Evolutionary conservation across 2,113 vertebrate species (phyloP).

Genomic region (Toxostoma redivivum): DNA sequence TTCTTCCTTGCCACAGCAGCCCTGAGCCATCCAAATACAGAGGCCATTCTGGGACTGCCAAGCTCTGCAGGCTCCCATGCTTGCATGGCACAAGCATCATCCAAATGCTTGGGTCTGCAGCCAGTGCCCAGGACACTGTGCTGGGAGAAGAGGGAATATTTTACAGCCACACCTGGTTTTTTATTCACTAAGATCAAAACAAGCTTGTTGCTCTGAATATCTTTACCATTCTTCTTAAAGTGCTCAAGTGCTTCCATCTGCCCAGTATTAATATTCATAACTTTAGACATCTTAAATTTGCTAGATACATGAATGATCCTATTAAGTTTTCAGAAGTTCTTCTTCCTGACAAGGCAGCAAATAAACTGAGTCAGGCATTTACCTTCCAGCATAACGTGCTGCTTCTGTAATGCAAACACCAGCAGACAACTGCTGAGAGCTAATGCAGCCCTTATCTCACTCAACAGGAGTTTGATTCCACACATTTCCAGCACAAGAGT

Average conservation of each 20-base stretch:
- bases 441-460: conserved; percentile 40
- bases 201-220: background rate
- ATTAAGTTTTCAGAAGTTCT: conserved; percentile 32
- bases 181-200: background rate
- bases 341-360: conserved; percentile 37
- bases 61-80: background rate
- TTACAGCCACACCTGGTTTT: background rate
- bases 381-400: conserved; percentile 10
- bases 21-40: background rate
- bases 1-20: background rate
- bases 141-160: background rate
- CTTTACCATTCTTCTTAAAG: background rate
- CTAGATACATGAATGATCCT: background rate
- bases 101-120: background rate
- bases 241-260: background rate
- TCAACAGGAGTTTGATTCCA: conserved; percentile 37
- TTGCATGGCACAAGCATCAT: background rate
- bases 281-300: conserved; percentile 20
- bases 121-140: background rate
- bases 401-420: conserved; percentile 38
- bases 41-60: background rate
- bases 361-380: conserved; percentile 41
- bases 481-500: conserved; percentile 20
- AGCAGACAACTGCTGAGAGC: conserved; percentile 40
- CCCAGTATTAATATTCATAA: conserved; percentile 46